Evolutionary conservation across 2,888 invertebrate species (phyloP).

Genomic region (Lepetodrilus schrolli): DNA sequence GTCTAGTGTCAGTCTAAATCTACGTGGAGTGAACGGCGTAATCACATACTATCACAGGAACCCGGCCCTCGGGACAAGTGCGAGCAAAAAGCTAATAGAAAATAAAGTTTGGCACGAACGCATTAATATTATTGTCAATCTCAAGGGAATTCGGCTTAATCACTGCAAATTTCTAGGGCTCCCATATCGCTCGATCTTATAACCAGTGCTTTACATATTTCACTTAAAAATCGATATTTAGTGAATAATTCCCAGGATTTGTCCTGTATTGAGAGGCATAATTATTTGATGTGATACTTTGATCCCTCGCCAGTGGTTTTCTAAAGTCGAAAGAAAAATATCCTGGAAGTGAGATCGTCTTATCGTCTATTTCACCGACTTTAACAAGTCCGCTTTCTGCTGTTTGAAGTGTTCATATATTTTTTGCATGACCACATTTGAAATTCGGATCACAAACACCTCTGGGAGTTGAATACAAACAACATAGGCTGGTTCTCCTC

Average conservation of each 20-base stretch:
- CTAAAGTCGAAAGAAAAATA: no score
- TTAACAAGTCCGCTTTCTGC: no score
- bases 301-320: no score
- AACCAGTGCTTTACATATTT: constrained; percentile 12
- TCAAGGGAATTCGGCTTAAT: constrained; percentile 2
- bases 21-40: neutral
- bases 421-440: no score
- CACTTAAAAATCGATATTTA: neutral
- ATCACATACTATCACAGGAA: constrained; percentile 18
- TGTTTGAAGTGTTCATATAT: no score
- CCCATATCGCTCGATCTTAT: neutral
- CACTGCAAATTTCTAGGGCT: constrained; percentile 11
- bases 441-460: no score
- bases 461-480: no score
- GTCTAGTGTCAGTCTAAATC: constrained; percentile 5
- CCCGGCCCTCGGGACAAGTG: neutral
- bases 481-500: no score
- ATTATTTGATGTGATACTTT: no score
- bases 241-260: neutral
- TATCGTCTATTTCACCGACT: no score
- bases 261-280: no score
- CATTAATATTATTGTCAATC: constrained; percentile 12
- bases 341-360: no score
- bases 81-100: constrained; percentile 19
- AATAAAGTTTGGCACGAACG: constrained; percentile 25